Evolutionary conservation across 2,113 vertebrate species (phyloP), one percentile per base, ranked within the genome.

Genomic region (Sapayoa aenigma): DNA sequence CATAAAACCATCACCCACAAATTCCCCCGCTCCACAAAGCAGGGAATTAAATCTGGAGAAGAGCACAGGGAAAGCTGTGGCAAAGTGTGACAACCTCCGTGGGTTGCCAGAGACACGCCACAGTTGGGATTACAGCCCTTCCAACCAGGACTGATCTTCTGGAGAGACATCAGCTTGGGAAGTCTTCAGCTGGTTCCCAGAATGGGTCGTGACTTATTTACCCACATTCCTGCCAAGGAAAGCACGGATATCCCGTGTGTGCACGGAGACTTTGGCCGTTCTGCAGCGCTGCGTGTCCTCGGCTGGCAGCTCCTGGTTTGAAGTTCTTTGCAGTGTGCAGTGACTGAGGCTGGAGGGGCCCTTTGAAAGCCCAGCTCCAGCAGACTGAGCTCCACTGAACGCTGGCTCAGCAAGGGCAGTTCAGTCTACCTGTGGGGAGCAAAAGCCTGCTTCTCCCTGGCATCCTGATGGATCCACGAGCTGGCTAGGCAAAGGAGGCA

Each of bases 31-130:
- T 53, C 73, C 59, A 35, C n/a, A 58, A 73, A 90, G 76, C 19
- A 72, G 60, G 89, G 86, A 91, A 87, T 89, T 94, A 89, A 95
- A 92, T 75, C 62, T n/a, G 47, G 19, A 42, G 52, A 31, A 14
- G 37, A 87, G 55, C 49, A 33, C 24, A 62, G 65, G 72, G 47
- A 87, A 74, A 78, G 44, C 50, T 20, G 2, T 65, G 80, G 59
- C 52, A 74, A 84, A 87, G 94, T 86, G 89, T 35, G 46, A 88
- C 92, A 81, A 44, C 65, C 86, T 92, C 68, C 44, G 10, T 49
- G 81, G 23, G 46, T 59, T 93, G 69, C 66, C 90, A 81, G 80
- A 83, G 73, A 90, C 84, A 71, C 53, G 62, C 15, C 19, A 23
- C 35, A 9, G 39, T 2, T 73, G 73, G 69, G 59, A 84, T 93